Evolutionary conservation across 2,888 invertebrate species (phyloP), one percentile per base, ranked within the genome.

Genomic region (Leucophenga maculata): DNA sequence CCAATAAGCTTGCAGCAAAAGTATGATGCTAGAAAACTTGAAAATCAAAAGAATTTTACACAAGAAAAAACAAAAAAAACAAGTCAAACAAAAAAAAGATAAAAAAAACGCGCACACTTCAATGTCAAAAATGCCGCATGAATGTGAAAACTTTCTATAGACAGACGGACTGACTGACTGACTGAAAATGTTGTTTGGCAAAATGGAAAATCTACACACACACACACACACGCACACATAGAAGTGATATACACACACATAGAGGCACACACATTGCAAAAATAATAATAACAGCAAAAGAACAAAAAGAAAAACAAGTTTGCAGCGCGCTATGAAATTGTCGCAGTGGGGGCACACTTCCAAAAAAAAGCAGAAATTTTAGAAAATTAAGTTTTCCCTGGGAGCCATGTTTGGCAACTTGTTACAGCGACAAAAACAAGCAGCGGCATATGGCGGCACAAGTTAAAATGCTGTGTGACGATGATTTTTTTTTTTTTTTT

Each of bases 391-490:
- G 39, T 60, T 73, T 70, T 62, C 68, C 55, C 20, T 22, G n/a
- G 69, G 55, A 66, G 70, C n/a, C 73, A 69, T 71, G 69, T 72
- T 73, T 69, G 74, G 73, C 78, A 78, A 83, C 80, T 78, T 81
- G 83, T 78, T 83, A 83, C 74, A 70, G 73, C 48, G 57, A 26
- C 74, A 64, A 44, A 50, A n/a, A 46, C 52, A 16, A 20, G 62
- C 46, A 6, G 60, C 57, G 52, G 54, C 48, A 62, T 67, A 60
- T 66, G 59, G 69, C 55, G 46, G 52, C 65, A 57, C 16, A 14
- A 69, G 64, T n/a, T 11, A 8, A 55, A 52, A 14, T 46, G 60
- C 20, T 6, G 18, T 20, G 22, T 55, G 22, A 1, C 6, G n/a
- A 1, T 6, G 11, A 8, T n/a, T 16, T 50, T 18, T 13, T 13